Conservation (phyloP, 2,888 invertebrate species). For the Baronia brevicornis region DNA sequence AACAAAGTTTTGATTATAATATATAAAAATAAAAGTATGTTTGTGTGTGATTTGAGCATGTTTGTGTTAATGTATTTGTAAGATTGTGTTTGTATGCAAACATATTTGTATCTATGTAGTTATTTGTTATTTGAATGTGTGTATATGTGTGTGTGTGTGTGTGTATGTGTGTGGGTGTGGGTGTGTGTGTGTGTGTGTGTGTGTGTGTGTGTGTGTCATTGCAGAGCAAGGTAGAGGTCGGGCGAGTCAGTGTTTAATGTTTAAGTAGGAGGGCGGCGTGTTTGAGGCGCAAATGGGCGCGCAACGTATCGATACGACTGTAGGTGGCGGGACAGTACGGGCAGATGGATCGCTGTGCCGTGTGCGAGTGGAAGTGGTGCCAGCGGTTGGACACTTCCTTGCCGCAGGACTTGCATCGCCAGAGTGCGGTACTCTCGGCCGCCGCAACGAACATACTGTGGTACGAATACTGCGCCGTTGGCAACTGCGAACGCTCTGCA, state of each 20-base stretch:
- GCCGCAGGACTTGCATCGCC: constrained; percentile 88
- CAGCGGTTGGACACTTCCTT: constrained; percentile 92
- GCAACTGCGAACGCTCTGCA: constrained; percentile 46
- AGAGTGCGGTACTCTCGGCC: constrained; percentile 81
- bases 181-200: constrained; percentile 4
- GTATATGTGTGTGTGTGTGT: not conserved
- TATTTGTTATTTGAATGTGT: too few species aligned
- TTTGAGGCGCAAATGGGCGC: constrained; percentile 87
- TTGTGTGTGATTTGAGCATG: constrained; percentile 1
- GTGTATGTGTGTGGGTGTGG: not conserved
- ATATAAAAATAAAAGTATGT: constrained; percentile 8
- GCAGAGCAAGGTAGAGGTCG: constrained; percentile 23
- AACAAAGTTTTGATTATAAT: constrained; percentile 7
- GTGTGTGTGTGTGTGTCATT: constrained; percentile 9
- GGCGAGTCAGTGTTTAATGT: constrained; percentile 37
- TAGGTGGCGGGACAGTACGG: constrained; percentile 91
- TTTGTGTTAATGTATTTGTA: constrained; percentile 1
- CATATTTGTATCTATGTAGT: too few species aligned
- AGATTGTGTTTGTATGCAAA: too few species aligned
- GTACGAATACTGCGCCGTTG: constrained; percentile 78
- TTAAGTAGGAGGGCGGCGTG: constrained; percentile 75
- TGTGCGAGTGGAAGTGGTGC: constrained; percentile 92
- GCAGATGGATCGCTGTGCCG: constrained; percentile 85
- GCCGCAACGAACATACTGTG: constrained; percentile 89
- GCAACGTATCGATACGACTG: constrained; percentile 90